Percentiles rank a stretch among this genome's conserved stretches.
Evolutionary conservation across 2,888 invertebrate species (phyloP).

Genomic region (Chymomyza amoena): DNA sequence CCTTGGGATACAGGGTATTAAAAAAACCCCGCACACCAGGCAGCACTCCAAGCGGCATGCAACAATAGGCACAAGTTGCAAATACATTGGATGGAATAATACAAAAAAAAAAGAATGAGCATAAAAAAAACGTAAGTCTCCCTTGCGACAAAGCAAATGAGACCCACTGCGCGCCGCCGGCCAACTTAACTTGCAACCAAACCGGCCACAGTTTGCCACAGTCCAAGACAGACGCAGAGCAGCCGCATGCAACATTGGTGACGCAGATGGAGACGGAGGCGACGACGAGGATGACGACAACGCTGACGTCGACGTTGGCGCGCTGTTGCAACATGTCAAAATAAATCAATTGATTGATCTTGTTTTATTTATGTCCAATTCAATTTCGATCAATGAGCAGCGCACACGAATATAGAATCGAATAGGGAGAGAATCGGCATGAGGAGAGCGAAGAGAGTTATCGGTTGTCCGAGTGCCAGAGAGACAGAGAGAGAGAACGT

Average conservation of each 20-base stretch:
- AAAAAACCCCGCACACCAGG: not conserved
- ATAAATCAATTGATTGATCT: slow-evolving; percentile 80
- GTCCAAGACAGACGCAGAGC: not conserved
- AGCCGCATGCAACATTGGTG: not conserved
- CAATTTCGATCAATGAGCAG: slow-evolving; percentile 78
- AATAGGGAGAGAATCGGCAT: slow-evolving; percentile 31
- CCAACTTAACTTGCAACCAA: slow-evolving; percentile 32
- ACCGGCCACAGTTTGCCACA: slow-evolving; percentile 47
- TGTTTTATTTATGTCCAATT: slow-evolving; percentile 80
- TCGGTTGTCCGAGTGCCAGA: not conserved
- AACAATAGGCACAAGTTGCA: slow-evolving; percentile 63
- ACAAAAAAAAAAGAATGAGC: slow-evolving; percentile 25
- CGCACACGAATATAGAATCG: slow-evolving; percentile 68
- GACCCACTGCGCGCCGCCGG: slow-evolving; percentile 48
- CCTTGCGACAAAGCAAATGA: slow-evolving; percentile 64
- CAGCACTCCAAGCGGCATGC: slow-evolving; percentile 2
- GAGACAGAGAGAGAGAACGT: slow-evolving; percentile 2
- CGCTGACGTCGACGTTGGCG: slow-evolving; percentile 19
- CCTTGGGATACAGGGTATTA: too few relatives aligned
- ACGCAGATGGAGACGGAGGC: not conserved
- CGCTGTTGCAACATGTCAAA: slow-evolving; percentile 77
- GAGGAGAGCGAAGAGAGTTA: not conserved
- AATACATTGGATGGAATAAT: slow-evolving; percentile 45
- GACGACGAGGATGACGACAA: slow-evolving; percentile 8
- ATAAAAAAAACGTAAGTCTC: slow-evolving; percentile 47